phyloP scores from a whole-genome alignment of 1,140 invertebrate genomes.

The Conus ventricosus region DNA sequence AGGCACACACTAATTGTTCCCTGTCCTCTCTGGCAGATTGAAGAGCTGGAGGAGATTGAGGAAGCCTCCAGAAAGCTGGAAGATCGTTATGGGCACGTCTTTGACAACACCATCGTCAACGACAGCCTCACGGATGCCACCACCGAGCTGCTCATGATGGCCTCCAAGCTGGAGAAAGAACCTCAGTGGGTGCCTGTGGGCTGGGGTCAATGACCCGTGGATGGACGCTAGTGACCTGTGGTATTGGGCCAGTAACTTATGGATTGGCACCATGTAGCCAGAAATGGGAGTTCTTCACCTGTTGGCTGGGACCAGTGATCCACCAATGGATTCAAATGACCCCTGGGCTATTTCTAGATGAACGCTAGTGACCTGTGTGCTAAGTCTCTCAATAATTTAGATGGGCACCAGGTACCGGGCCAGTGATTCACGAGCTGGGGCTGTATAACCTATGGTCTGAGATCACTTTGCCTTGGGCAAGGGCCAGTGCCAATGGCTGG shows the following conservation, averaged over 20 bases:
- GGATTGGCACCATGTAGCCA: not conserved
- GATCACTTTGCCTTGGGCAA: no score
- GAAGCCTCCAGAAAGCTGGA: slow-evolving; percentile 94
- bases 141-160: slow-evolving; percentile 90
- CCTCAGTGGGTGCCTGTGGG: slow-evolving; percentile 98
- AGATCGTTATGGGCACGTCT: slow-evolving; percentile 94
- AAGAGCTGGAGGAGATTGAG: slow-evolving; percentile 91
- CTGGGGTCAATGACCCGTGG: slow-evolving; percentile 87
- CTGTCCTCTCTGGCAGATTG: slow-evolving; percentile 81
- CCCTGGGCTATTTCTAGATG: no score
- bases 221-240: not conserved
- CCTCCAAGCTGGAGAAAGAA: slow-evolving; percentile 92
- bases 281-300: not conserved
- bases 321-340: no score
- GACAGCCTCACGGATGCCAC: slow-evolving; percentile 95
- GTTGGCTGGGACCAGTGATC: not conserved
- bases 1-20: no score
- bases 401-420: no score
- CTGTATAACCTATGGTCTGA: no score
- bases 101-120: slow-evolving; percentile 94
- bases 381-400: no score
- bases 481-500: no score
- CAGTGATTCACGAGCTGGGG: no score
- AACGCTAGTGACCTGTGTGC: no score
- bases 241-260: not conserved